Evolutionary conservation across 2,113 vertebrate genomes (phyloP).

Genomic region (Synchiropus splendidus): DNA sequence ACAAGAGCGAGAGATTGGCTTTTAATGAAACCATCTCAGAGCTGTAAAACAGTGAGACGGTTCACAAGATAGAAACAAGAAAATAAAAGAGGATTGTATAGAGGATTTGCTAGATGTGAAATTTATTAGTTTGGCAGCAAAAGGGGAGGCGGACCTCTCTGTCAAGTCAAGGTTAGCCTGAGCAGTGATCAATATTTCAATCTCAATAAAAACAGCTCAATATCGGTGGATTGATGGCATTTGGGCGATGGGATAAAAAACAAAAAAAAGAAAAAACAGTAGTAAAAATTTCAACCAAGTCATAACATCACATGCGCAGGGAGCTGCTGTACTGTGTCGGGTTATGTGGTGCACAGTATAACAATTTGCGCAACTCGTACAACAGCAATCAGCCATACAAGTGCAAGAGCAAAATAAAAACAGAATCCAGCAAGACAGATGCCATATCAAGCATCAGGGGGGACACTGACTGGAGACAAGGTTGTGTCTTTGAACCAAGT

Average conservation of each 20-base stretch:
- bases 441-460: conserved; percentile 14
- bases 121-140: conserved; percentile 42
- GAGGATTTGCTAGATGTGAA: conserved; percentile 20
- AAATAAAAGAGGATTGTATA: conserved; percentile 41
- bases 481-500: no score
- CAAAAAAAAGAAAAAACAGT: conserved; percentile 24
- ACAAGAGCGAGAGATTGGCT: conserved; percentile 67
- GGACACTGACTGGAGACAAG: no score
- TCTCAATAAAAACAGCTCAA: conserved; percentile 93
- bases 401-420: no score
- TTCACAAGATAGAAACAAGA: conserved; percentile 13
- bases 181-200: conserved; percentile 91
- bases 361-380: conserved; percentile 46
- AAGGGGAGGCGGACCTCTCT: conserved; percentile 42
- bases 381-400: conserved; percentile 31
- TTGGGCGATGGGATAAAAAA: conserved; percentile 10
- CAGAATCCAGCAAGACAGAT: conserved; percentile 39
- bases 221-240: conserved; percentile 68
- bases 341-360: conserved; percentile 36
- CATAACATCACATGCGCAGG: conserved; percentile 59
- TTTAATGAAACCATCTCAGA: conserved; percentile 66
- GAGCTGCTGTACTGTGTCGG: conserved; percentile 30
- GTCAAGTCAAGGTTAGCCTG: conserved; percentile 72
- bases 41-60: conserved; percentile 34
- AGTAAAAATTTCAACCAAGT: conserved; percentile 64